A percentile compares a stretch with the other conserved stretches of the same genome.
phyloP scores from a whole-genome alignment of 2,797 vertebrate genomes.

The Holocentrus rufus region DNA sequence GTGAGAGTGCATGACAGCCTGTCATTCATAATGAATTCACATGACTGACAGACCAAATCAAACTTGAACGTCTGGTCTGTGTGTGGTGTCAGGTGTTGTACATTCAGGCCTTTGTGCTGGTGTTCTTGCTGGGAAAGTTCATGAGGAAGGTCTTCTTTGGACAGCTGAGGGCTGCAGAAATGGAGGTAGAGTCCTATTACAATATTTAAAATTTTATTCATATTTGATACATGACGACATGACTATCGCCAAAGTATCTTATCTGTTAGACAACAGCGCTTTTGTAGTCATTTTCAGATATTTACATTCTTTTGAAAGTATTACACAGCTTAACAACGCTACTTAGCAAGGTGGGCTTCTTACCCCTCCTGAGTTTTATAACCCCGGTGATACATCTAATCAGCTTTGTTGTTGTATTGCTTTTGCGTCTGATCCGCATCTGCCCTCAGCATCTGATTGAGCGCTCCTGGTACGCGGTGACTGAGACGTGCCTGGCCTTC shows the following conservation, averaged over 20 bases:
- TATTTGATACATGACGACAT: not conserved
- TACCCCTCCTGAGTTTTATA: not conserved
- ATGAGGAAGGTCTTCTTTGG: conserved; percentile 99
- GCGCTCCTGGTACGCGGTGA: conserved; percentile 97
- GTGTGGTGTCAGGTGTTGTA: conserved; percentile 87
- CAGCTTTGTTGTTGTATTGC: not conserved
- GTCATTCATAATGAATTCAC: too few species aligned
- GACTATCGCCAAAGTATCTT: not conserved
- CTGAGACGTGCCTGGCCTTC: conserved; percentile 98
- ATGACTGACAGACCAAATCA: not conserved
- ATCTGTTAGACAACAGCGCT: not conserved
- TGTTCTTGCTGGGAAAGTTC: conserved; percentile 94
- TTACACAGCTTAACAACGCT: too few species aligned
- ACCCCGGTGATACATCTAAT: not conserved
- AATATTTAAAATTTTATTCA: not conserved
- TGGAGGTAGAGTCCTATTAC: conserved; percentile 85
- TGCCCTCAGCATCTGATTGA: conserved; percentile 91
- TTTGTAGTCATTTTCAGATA: not conserved
- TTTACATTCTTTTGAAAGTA: not conserved
- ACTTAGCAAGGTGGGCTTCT: not conserved
- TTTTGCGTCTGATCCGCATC: conserved; percentile 7
- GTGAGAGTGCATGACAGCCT: too few species aligned
- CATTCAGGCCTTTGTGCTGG: conserved; percentile 96
- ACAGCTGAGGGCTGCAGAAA: conserved; percentile 93
- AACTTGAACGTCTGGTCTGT: not conserved